Evolutionary conservation across 2,888 invertebrate species (phyloP).

Genomic region (Tiliacea aurago): DNA sequence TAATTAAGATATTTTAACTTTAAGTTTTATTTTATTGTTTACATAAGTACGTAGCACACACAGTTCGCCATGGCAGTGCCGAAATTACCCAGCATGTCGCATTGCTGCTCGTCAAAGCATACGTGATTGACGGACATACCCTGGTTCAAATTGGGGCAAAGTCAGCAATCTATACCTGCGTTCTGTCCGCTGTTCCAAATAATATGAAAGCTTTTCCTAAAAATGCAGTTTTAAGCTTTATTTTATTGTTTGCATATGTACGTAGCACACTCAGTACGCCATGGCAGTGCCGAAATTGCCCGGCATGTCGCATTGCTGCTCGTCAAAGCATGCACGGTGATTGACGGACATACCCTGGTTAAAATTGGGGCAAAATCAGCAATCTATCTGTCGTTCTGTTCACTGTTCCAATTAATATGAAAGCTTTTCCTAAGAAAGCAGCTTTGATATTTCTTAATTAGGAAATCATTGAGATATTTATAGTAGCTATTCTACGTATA

Average conservation of each 20-base stretch:
- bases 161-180: background rate
- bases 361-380: background rate
- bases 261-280: background rate
- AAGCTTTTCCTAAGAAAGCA: background rate
- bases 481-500: background rate
- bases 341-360: constrained; percentile 14
- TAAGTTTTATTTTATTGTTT: constrained; percentile 24
- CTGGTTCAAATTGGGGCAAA: background rate
- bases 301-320: constrained; percentile 19
- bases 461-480: constrained; percentile 2
- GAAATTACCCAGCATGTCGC: constrained; percentile 6
- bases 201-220: constrained; percentile 13
- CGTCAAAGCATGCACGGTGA: constrained; percentile 24
- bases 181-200: background rate
- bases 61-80: background rate
- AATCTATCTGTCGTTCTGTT: background rate
- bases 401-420: constrained; percentile 1
- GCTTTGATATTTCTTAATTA: background rate
- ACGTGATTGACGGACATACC: constrained; percentile 20
- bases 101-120: constrained; percentile 29
- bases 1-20: constrained; percentile 43
- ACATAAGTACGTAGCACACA: background rate
- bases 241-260: constrained; percentile 17
- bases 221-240: constrained; percentile 25
- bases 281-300: background rate